Percentiles rank a stretch among this genome's conserved stretches.
These are phyloP conservation scores for Gnathonemus longibarbis DNA, from an alignment of 2,113 vertebrate species.

Conservation along the genomic window DNA sequence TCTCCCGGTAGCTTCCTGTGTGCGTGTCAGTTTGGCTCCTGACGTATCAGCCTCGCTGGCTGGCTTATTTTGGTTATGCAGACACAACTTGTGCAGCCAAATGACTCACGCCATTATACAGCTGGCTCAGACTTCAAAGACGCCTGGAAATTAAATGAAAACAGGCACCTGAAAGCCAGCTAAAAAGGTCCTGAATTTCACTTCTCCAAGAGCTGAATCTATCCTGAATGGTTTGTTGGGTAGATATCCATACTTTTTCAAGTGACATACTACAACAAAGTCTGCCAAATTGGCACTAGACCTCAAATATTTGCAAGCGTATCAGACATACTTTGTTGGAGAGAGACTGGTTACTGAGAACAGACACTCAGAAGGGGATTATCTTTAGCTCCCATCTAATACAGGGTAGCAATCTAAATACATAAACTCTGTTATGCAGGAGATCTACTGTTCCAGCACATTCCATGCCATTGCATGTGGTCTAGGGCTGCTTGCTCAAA, in stretches of 20 bases:
- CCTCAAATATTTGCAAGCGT: not conserved
- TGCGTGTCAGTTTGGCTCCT: constrained; percentile 10
- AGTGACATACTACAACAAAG: not conserved
- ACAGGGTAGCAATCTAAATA: not conserved
- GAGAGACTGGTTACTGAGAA: not conserved
- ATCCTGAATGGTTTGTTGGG: not conserved
- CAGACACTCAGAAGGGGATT: not conserved
- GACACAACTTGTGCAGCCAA: constrained; percentile 10
- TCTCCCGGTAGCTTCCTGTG: not conserved
- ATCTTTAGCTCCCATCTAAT: not conserved
- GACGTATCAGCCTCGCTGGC: constrained; percentile 12
- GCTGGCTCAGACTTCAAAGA: constrained; percentile 11
- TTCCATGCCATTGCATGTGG: not conserved
- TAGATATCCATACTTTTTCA: not conserved
- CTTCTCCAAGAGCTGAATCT: not conserved
- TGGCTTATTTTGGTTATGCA: constrained; percentile 21
- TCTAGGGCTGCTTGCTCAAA: not conserved
- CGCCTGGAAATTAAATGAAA: not conserved
- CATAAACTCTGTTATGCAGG: not conserved
- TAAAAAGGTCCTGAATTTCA: not conserved
- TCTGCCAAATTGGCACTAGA: not conserved
- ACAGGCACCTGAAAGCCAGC: not conserved
- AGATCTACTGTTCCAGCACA: not conserved
- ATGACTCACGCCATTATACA: constrained; percentile 21
- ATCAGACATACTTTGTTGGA: not conserved